A percentile compares a stretch with the other conserved stretches of the same genome.
Conservation (phyloP, 2,113 vertebrate species). For the Athene noctua region DNA sequence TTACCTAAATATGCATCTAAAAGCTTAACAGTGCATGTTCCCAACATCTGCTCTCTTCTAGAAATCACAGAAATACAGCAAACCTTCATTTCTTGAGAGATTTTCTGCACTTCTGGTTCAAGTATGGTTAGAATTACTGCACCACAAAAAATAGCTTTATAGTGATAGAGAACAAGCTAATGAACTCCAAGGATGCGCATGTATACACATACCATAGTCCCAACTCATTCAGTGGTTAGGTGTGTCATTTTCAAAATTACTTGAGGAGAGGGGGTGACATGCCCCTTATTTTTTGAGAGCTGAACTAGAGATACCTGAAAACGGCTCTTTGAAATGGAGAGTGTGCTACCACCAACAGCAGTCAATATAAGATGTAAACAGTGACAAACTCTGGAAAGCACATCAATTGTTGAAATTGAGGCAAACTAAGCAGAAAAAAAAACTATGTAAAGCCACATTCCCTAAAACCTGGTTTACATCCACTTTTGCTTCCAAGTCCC, state of each 20-base stretch:
- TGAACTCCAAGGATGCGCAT: background rate
- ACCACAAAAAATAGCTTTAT: background rate
- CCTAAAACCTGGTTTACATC: conserved; percentile 26
- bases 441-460: background rate
- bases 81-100: background rate
- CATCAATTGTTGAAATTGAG: background rate
- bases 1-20: background rate
- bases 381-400: background rate
- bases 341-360: background rate
- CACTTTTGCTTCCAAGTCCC: conserved; percentile 13
- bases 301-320: background rate
- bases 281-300: background rate
- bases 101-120: background rate
- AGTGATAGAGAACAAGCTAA: background rate
- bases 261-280: accelerated
- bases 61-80: background rate
- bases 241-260: background rate
- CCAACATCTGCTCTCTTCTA: background rate
- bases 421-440: background rate
- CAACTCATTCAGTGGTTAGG: background rate
- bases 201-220: background rate
- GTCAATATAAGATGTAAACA: background rate
- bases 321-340: accelerated
- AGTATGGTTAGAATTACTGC: background rate
- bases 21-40: background rate